Evolutionary conservation across 2,113 vertebrate genomes (phyloP).

Genomic region (Ctenomys sociabilis): DNA sequence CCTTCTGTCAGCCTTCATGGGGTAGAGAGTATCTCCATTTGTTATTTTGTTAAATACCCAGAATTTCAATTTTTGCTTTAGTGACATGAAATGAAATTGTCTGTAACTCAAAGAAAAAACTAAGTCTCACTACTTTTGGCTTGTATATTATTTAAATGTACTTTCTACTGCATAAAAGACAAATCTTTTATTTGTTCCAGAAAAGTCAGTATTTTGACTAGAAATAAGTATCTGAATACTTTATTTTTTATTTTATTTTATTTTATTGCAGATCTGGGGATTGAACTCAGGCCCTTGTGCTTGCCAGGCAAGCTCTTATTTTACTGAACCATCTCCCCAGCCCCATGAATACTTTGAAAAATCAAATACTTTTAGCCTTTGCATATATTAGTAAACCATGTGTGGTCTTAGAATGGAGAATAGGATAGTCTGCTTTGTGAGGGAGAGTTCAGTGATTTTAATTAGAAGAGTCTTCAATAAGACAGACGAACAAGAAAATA

Average conservation of each 20-base stretch:
- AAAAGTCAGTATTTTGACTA: slow-evolving; percentile 42
- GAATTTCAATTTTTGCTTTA: slow-evolving; percentile 54
- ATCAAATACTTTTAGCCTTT: slow-evolving; percentile 43
- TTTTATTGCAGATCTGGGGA: no score
- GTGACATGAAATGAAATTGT: slow-evolving; percentile 1
- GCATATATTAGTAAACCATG: slow-evolving; percentile 43
- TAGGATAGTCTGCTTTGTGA: slow-evolving; percentile 12
- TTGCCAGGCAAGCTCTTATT: no score
- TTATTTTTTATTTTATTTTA: no score
- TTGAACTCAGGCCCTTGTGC: no score
- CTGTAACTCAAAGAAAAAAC: slow-evolving; percentile 41
- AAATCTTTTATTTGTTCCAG: not conserved
- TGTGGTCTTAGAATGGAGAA: not conserved
- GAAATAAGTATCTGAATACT: slow-evolving; percentile 51
- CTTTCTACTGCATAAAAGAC: slow-evolving; percentile 13
- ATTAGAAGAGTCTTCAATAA: slow-evolving; percentile 58
- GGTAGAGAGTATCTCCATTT: not conserved
- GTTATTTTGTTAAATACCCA: not conserved
- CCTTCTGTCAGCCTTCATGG: not conserved
- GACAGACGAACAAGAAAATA: slow-evolving; percentile 14
- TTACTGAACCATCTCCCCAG: no score
- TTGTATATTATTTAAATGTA: slow-evolving; percentile 48
- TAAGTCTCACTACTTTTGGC: slow-evolving; percentile 32
- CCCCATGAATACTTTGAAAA: slow-evolving; percentile 36
- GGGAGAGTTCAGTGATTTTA: slow-evolving; percentile 40